Conservation (phyloP, 2,888 invertebrate species). For the Argyra leucocephala region DNA sequence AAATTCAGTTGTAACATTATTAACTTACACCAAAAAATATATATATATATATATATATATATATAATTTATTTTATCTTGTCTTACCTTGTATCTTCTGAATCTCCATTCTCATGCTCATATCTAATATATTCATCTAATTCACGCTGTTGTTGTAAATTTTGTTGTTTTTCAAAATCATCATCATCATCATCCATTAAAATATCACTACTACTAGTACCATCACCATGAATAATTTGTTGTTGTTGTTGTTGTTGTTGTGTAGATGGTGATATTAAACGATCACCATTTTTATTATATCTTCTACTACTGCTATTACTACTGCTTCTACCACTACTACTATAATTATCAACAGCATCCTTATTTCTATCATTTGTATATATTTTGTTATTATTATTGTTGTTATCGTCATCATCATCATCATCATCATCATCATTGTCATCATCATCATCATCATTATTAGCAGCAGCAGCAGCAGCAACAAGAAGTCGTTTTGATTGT, state of each 20-base stretch:
- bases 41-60: neutral
- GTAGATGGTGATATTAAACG: neutral
- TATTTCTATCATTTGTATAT: neutral
- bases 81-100: slow-evolving; percentile 25
- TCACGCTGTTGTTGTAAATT: slow-evolving; percentile 28
- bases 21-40: neutral
- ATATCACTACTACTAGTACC: neutral
- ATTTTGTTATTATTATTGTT: neutral
- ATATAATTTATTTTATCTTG: neutral
- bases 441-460: slow-evolving; percentile 29
- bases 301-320: neutral
- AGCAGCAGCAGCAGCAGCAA: slow-evolving; percentile 34
- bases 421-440: slow-evolving; percentile 27
- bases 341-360: neutral
- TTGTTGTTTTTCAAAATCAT: slow-evolving; percentile 24
- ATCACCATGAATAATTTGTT: too few species aligned
- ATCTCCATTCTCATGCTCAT: slow-evolving; percentile 26
- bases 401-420: slow-evolving; percentile 24
- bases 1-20: neutral
- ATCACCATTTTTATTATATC: neutral
- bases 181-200: slow-evolving; percentile 28
- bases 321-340: neutral
- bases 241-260: too few species aligned
- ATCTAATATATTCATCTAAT: slow-evolving; percentile 27
- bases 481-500: slow-evolving; percentile 41